Evolutionary conservation across 2,888 invertebrate species (phyloP), one percentile per base, ranked within the genome.

Genomic region (Clivina fossor): DNA sequence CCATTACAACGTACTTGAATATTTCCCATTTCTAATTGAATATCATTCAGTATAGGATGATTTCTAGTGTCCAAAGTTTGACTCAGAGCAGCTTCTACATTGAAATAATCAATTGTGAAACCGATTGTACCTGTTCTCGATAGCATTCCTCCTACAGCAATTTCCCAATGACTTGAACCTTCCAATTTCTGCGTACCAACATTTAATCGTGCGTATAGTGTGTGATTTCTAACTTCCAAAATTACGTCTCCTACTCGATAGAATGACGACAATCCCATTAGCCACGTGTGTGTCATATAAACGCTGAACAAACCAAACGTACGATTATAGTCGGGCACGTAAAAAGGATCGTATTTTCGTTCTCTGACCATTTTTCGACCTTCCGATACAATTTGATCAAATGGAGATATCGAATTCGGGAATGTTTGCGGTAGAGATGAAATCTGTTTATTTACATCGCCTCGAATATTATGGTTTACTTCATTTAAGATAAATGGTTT

Each of bases 1-100:
- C 93, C 93, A 63, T 90, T 83, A 64, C 88, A 86, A 16, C 90
- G 79, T 3, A 90, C 81, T 72, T 91, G 90, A 62, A 92, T 89
- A 68, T 92, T 91, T 2, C 91, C 91, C 60, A 91, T 71, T 70
- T 90, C 89, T 47, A 93, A 75, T 67, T 91, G 85, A 26, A 93
- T 75, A 61, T 86, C 84, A 63, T 85, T 84, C 33, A 92, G 79
- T 59, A 78, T 74, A 0, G 90, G 87, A 15, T 80, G 81, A 58
- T 88, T 79, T 56, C 88, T 79, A 0, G 88, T 87, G 67, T 93
- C 90, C 62, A 91, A 74, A 0, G 88, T 80, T 71, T 92, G 92
- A 53, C 84, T 87, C 1, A 89, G 65, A 53, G 82, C 80, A 7
- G 88, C 67, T 62, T 84, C 80, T 1, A 84, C 72, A 62, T 82